Evolutionary conservation across 2,113 vertebrate genomes (phyloP), one percentile per base, ranked within the genome.

Genomic region (Parus major): DNA sequence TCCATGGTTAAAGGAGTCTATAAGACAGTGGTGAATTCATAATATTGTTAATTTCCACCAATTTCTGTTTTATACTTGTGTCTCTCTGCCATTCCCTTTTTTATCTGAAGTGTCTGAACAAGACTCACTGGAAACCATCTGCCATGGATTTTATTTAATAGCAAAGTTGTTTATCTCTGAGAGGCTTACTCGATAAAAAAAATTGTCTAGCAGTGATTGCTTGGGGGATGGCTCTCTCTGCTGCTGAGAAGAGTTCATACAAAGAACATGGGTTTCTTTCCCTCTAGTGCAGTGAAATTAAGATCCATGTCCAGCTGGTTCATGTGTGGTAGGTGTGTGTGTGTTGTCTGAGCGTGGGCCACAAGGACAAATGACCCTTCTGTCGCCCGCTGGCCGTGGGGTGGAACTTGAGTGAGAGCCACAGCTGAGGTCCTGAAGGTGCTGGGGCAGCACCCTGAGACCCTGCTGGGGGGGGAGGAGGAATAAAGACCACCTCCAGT

Each of bases 131-230:
- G 81, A 57, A 91, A 73, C 85, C 76, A 92, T 97, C 94, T 96
- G 95, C 52, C 46, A 90, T 79, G 4, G 17, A 86, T 96, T 96
- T 93, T 87, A 86, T 96, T 95, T 91, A 86, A 73, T 79, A 93
- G 65, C 28, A 72, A 87, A 75, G 39, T 29, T 86, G 57, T 86
- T 97, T 86, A 82, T 89, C 55, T 91, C 70, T 49, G 50, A 86
- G 50, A 39, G 46, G 8, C 41, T 93, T 68, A 75, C 86, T 91
- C 31, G 91, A 92, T 61, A 10, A 66, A 94, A 94, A 69, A 71
- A 1, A 0, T 8, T 33, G n/a, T 75, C 88, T 85, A 72, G 31
- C 12, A 9, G 10, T 61, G 56, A 63, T 52, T 60, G 28, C 33
- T 12, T 36, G 29, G 9, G 21, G 7, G 12, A 44, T 76, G 36